Evolutionary conservation across 2,113 vertebrate genomes (phyloP).

Genomic region (Uropsilus gracilis): DNA sequence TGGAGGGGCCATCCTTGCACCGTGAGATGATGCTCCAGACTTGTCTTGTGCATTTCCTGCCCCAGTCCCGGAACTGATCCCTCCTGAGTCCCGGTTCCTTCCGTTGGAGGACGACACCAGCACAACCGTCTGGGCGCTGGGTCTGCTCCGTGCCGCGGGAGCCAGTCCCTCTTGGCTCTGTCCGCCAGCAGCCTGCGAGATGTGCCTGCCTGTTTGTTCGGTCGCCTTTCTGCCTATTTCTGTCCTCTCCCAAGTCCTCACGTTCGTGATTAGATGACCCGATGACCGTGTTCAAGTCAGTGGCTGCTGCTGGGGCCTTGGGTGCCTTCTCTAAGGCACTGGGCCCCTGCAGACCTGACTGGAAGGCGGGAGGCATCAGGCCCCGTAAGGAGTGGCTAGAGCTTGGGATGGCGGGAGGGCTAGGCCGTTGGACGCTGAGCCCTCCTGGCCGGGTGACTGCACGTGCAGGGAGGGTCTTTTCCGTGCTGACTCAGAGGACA

Average conservation of each 20-base stretch:
- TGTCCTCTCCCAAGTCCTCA: not conserved
- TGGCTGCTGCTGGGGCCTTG: not conserved
- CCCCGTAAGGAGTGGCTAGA: not conserved
- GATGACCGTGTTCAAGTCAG: not conserved
- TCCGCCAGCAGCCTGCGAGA: not conserved
- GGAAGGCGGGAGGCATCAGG: not conserved
- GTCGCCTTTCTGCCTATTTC: not conserved
- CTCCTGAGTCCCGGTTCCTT: not conserved
- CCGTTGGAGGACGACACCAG: accelerated
- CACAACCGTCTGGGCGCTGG: not conserved
- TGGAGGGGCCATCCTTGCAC: not conserved
- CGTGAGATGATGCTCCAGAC: not conserved
- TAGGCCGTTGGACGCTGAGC: not conserved
- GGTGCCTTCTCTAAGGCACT: too few species aligned
- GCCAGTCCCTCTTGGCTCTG: not conserved
- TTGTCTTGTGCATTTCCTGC: not conserved
- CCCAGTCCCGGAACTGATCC: not conserved
- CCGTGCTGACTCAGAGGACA: not conserved
- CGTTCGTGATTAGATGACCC: not conserved
- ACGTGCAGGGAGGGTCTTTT: not conserved
- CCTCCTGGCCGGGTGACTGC: not conserved
- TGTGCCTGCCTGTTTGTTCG: not conserved
- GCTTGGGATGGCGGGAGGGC: accelerated
- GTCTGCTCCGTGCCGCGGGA: too few species aligned
- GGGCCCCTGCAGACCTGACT: not conserved